phyloP scores from a whole-genome alignment of 2,797 vertebrate genomes.

The Acomys russatus region DNA sequence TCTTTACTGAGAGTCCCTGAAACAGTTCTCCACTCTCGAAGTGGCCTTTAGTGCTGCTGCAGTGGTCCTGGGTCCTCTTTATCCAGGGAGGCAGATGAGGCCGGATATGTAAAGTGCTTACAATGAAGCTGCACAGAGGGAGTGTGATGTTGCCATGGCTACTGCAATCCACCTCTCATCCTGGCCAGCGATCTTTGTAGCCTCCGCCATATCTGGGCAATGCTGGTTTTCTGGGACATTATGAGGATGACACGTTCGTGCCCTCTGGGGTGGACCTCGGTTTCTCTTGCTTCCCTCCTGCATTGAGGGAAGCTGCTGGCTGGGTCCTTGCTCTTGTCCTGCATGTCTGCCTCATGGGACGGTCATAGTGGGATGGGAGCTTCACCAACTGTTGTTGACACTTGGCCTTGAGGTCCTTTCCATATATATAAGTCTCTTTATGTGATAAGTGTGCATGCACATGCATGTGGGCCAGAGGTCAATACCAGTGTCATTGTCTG shows the following conservation, averaged over 20 bases:
- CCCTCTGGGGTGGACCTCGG: too few relatives aligned
- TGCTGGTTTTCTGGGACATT: not conserved
- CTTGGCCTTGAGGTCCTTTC: not conserved
- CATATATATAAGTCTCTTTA: too few relatives aligned
- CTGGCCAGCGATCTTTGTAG: too few relatives aligned
- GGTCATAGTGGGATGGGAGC: too few relatives aligned
- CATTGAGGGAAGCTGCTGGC: not conserved
- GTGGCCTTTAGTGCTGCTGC: too few relatives aligned
- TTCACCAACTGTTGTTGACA: not conserved
- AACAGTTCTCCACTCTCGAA: not conserved
- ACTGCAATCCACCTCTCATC: accelerated
- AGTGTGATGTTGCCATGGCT: not conserved
- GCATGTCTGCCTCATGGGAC: not conserved
- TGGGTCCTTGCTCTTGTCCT: not conserved
- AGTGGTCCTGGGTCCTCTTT: not conserved
- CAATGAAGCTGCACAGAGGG: not conserved
- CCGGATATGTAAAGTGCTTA: accelerated
- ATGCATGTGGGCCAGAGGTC: not conserved
- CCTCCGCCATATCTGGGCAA: not conserved
- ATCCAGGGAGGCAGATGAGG: not conserved
- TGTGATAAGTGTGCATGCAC: not conserved
- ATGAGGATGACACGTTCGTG: accelerated
- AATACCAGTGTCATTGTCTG: not conserved
- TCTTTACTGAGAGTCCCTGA: not conserved
- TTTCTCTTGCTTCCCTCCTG: not conserved